phyloP scores from a whole-genome alignment of 2,797 vertebrate species.

The Cephalopachus bancanus region DNA sequence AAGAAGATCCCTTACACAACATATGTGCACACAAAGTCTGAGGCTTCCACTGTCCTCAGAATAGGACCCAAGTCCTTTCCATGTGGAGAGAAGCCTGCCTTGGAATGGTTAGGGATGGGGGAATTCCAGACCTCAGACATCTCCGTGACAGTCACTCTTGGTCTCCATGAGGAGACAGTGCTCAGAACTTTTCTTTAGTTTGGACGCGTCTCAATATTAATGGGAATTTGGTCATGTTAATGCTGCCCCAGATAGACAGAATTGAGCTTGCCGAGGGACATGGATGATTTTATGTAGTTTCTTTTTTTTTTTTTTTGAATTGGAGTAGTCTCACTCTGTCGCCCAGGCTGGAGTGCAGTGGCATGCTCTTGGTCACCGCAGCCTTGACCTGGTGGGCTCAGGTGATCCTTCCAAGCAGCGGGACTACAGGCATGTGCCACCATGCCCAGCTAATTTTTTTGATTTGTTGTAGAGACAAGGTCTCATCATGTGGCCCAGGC shows the following conservation, averaged over 20 bases:
- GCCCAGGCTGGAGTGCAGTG: too few species aligned
- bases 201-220: background rate
- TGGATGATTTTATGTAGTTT: too few species aligned
- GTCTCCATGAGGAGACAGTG: background rate
- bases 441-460: too few species aligned
- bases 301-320: too few species aligned
- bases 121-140: background rate
- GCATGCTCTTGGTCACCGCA: too few species aligned
- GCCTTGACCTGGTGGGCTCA: too few species aligned
- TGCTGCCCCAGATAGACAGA: background rate
- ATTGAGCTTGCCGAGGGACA: background rate
- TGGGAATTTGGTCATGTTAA: background rate
- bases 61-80: background rate
- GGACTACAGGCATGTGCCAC: too few species aligned
- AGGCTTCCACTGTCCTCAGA: background rate
- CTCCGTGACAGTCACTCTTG: background rate
- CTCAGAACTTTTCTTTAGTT: background rate
- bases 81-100: background rate
- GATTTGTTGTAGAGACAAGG: too few species aligned
- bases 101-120: background rate
- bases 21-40: background rate
- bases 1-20: background rate
- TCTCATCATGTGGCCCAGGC: too few species aligned
- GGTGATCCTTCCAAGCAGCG: too few species aligned
- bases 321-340: too few species aligned